Percentiles rank a stretch among this genome's conserved stretches.
phyloP scores from a whole-genome alignment of 2,888 invertebrate species.

The Archips xylosteana region DNA sequence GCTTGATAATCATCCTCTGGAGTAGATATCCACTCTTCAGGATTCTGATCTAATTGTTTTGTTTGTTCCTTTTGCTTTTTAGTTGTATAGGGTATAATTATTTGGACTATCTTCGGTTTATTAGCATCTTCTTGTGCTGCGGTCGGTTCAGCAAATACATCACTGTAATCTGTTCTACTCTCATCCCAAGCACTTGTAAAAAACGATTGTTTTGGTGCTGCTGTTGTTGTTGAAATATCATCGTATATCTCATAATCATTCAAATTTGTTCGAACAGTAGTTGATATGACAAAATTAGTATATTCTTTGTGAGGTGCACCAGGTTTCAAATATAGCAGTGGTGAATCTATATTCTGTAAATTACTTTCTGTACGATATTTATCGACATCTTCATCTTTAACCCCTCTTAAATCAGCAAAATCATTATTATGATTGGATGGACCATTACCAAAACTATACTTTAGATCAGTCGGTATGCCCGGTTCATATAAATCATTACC shows the following conservation, averaged over 20 bases:
- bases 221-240: slow-evolving; percentile 65
- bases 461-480: slow-evolving; percentile 63
- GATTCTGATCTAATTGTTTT: slow-evolving; percentile 72
- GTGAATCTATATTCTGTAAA: slow-evolving; percentile 85
- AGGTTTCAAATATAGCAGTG: slow-evolving; percentile 83
- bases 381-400: slow-evolving; percentile 76
- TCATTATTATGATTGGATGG: slow-evolving; percentile 66
- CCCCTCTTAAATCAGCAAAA: slow-evolving; percentile 76
- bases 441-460: slow-evolving; percentile 51
- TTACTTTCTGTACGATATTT: slow-evolving; percentile 77
- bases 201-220: slow-evolving; percentile 54
- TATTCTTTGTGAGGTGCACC: slow-evolving; percentile 84
- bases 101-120: slow-evolving; percentile 89
- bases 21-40: slow-evolving; percentile 65
- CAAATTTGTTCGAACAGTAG: slow-evolving; percentile 62
- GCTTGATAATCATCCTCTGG: slow-evolving; percentile 73
- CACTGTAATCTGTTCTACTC: slow-evolving; percentile 62
- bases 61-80: slow-evolving; percentile 61
- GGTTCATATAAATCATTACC: slow-evolving; percentile 72
- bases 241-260: slow-evolving; percentile 79
- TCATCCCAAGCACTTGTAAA: slow-evolving; percentile 63
- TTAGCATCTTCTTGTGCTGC: slow-evolving; percentile 64
- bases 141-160: slow-evolving; percentile 56
- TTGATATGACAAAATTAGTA: slow-evolving; percentile 68
- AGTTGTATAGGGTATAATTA: slow-evolving; percentile 92